These are phyloP conservation scores for Mormoops blainvillei DNA, from an alignment of 2,113 vertebrate species.

Conservation along the genomic window DNA sequence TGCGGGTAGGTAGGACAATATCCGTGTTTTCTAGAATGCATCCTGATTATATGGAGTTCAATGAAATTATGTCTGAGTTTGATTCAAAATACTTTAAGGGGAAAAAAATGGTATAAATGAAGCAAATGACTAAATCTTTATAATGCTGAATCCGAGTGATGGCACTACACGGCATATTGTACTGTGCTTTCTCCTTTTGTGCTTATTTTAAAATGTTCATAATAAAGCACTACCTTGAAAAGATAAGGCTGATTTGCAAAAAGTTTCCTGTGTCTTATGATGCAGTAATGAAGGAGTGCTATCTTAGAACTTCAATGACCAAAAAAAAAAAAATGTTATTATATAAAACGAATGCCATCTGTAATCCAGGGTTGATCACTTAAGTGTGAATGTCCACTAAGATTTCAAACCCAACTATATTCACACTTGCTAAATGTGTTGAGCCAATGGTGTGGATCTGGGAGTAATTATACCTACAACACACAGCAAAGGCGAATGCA, in stretches of 20 bases:
- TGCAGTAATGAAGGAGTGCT: background rate
- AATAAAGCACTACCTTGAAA: background rate
- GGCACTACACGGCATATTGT: background rate
- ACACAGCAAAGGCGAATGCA: background rate
- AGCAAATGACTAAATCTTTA: background rate
- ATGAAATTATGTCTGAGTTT: background rate
- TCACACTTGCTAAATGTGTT: background rate
- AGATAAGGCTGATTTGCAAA: background rate
- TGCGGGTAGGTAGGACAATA: background rate
- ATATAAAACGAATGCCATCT: background rate
- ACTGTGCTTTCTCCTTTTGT: background rate
- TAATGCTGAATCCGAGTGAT: background rate
- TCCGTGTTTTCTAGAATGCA: background rate
- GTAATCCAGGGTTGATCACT: background rate
- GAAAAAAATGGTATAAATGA: background rate
- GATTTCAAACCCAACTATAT: background rate
- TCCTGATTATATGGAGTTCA: background rate
- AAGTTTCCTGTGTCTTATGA: background rate
- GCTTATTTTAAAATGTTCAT: background rate
- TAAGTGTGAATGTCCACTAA: background rate
- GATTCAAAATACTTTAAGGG: constrained; percentile 2
- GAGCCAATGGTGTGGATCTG: too few relatives aligned
- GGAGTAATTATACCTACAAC: background rate
- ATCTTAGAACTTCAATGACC: background rate
- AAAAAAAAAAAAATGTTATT: background rate